These are phyloP conservation scores for Pteropus alecto DNA, from an alignment of 2,113 vertebrate species.

Conservation along the genomic window DNA sequence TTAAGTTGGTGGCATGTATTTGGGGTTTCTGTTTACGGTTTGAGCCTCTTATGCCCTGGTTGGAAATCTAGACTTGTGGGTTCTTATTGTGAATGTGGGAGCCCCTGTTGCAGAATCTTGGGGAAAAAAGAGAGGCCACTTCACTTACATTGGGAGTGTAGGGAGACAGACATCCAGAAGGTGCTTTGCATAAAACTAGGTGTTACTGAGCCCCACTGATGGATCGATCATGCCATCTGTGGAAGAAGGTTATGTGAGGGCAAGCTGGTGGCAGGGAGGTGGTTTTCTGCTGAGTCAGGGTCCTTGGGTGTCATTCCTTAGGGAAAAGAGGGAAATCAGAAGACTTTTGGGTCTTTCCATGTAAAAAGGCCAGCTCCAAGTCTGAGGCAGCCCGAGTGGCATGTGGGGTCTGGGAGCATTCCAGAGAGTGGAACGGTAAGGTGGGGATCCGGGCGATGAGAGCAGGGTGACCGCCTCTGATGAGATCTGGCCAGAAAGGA, in stretches of 20 bases:
- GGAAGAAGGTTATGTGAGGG: background rate
- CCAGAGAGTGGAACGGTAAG: accelerated
- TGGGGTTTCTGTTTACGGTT: background rate
- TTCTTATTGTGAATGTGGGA: background rate
- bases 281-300: background rate
- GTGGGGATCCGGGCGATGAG: background rate
- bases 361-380: background rate
- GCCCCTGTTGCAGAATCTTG: background rate
- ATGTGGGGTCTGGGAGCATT: no score
- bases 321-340: background rate
- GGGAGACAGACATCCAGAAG: background rate
- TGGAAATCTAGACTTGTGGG: background rate
- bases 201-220: accelerated
- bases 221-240: background rate
- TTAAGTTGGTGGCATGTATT: background rate
- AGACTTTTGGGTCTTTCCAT: background rate
- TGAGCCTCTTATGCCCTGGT: background rate
- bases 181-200: background rate
- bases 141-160: background rate
- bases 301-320: background rate
- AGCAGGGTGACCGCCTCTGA: accelerated
- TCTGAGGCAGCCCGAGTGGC: background rate
- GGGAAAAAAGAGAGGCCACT: background rate
- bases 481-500: background rate
- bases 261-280: background rate